Evolutionary conservation across 92 coral and sea anemone species (phyloP).

Genomic region (Palythoa heliodiscus): DNA sequence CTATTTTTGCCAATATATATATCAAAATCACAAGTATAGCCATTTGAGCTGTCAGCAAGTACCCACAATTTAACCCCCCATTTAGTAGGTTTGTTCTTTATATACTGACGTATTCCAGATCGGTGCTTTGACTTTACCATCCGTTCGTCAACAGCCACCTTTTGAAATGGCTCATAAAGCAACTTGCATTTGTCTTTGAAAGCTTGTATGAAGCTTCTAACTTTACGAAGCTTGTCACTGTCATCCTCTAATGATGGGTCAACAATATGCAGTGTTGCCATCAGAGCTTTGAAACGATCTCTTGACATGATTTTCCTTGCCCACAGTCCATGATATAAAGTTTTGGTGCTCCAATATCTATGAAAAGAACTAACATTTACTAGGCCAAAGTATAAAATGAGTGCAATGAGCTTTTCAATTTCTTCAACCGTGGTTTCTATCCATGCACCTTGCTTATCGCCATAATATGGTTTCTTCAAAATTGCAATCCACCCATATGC

Average conservation of each 20-base stretch:
- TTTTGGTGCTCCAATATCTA: constrained; percentile 69
- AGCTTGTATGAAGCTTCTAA: constrained; percentile 39
- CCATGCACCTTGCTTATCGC: constrained; percentile 66
- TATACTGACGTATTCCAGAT: constrained; percentile 60
- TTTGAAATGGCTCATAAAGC: constrained; percentile 63
- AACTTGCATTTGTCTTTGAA: constrained; percentile 56
- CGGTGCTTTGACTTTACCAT: constrained; percentile 71
- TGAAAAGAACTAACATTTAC: constrained; percentile 55
- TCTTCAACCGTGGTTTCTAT: constrained; percentile 59
- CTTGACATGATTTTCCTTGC: constrained; percentile 55
- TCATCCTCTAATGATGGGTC: constrained; percentile 49
- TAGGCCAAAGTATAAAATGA: constrained; percentile 64
- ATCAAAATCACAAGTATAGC: not conserved
- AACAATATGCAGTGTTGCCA: constrained; percentile 64
- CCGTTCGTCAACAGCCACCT: constrained; percentile 64
- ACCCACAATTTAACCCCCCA: not conserved
- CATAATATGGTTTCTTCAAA: constrained; percentile 53
- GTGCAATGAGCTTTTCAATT: constrained; percentile 58
- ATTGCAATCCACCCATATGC: constrained; percentile 56
- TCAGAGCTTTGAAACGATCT: constrained; percentile 64
- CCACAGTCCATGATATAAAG: constrained; percentile 68
- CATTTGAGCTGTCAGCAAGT: not conserved
- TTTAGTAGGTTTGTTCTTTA: constrained; percentile 41
- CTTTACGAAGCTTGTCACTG: constrained; percentile 61
- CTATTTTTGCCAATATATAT: no score